Evolutionary conservation across 92 coral and sea anemone species (phyloP).

Genomic region (Diadumene lineata): DNA sequence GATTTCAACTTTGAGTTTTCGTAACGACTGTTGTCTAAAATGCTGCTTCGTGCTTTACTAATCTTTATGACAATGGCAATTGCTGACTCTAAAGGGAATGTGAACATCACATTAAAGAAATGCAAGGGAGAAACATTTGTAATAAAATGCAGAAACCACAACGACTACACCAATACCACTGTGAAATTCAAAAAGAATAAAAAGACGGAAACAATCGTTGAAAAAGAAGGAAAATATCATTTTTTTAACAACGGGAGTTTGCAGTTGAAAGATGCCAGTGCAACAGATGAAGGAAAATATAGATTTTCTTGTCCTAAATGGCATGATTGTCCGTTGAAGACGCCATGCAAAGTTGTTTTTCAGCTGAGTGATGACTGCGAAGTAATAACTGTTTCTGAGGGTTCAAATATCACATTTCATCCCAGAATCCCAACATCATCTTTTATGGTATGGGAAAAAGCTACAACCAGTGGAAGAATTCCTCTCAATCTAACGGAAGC

Average conservation of each 20-base stretch:
- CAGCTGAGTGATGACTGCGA: neutral
- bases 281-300: conserved; percentile 1
- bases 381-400: neutral
- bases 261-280: neutral
- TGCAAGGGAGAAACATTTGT: neutral
- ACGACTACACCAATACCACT: neutral
- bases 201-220: neutral
- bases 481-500: too few relatives aligned
- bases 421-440: neutral
- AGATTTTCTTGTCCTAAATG: neutral
- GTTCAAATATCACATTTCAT: neutral
- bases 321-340: neutral
- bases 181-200: neutral
- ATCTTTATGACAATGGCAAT: neutral
- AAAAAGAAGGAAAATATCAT: neutral
- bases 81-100: neutral
- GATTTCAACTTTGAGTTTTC: too few relatives aligned
- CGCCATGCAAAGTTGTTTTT: neutral
- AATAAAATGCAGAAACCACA: neutral
- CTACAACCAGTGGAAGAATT: too few relatives aligned
- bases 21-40: too few relatives aligned
- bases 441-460: neutral
- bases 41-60: too few relatives aligned
- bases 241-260: neutral
- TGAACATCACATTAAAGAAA: neutral